Percentiles rank a stretch among this genome's conserved stretches.
phyloP scores from a whole-genome alignment of 2,797 vertebrate species.

The Taenioides sp. region DNA sequence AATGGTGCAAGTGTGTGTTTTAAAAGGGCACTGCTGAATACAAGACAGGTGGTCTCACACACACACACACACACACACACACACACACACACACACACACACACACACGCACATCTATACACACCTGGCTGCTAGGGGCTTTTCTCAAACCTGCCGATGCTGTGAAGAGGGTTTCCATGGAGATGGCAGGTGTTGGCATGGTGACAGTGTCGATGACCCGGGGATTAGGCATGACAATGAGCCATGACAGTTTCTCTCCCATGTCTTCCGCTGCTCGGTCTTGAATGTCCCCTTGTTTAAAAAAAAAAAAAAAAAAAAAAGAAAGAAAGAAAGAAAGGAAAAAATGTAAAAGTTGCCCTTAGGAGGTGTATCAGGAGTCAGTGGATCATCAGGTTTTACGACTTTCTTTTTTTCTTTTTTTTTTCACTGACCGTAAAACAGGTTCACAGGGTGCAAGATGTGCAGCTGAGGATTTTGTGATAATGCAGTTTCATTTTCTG shows the following conservation, averaged over 20 bases:
- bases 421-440: no score
- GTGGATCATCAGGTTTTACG: slow-evolving; percentile 30
- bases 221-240: slow-evolving; percentile 74
- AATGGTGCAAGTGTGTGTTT: slow-evolving; percentile 34
- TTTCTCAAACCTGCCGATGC: slow-evolving; percentile 59
- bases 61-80: slow-evolving; percentile 22
- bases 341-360: slow-evolving; percentile 41
- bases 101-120: slow-evolving; percentile 13
- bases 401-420: slow-evolving; percentile 7
- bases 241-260: slow-evolving; percentile 36
- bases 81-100: slow-evolving; percentile 26
- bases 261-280: slow-evolving; percentile 37
- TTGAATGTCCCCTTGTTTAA: slow-evolving; percentile 50
- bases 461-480: slow-evolving; percentile 3
- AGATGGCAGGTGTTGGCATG: slow-evolving; percentile 69
- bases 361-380: slow-evolving; percentile 37
- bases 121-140: slow-evolving; percentile 51
- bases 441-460: slow-evolving; percentile 34
- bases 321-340: slow-evolving; percentile 7
- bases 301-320: no score
- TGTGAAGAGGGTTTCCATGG: slow-evolving; percentile 71
- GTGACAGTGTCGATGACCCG: slow-evolving; percentile 73
- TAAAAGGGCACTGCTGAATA: slow-evolving; percentile 32
- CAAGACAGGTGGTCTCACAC: slow-evolving; percentile 46
- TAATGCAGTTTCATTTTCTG: slow-evolving; percentile 36